Base-by-base conservation (phyloP, 2,113 vertebrate species). In the Rhinolophus sinicus region DNA sequence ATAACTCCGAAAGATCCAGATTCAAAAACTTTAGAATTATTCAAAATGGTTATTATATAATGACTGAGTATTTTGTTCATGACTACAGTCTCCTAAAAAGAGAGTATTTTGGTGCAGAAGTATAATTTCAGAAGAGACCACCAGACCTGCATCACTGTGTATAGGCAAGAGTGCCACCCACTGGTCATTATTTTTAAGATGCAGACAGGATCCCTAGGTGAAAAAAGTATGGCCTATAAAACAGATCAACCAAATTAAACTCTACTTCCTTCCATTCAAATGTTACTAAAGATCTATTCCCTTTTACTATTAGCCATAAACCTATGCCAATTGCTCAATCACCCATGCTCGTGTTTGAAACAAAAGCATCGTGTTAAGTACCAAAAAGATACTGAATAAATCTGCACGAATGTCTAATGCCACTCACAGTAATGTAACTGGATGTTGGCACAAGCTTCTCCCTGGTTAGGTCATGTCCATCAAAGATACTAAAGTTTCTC, bases 141-240 rank as follows among this genome's bases (percentile, higher is more conserved):
- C 38, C 13, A 30, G 12, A 94, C 65, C 2, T n/a, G n/a, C 11
- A 38, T 38, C 44, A 65, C 35, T 84, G 18, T n/a, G 21, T 77
- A 24, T 58, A 40, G 50, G 22, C 67, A 83, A 94, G 60, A 87
- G 38, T 64, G 92, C 95, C 97, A 97, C n/a, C 96, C 33, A 22
- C 92, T 95, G 97, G 90, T 78, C 5, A 8, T 47, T 72, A 87
- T 40, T 88, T 90, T 89, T 78, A 96, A 54, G 2, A 86, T 60
- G 65, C 64, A 84, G 28, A 21, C 19, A 73, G 19, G 30, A 78
- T 40, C 19, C 24, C 19, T n/a, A 30, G 2, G 24, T 64, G 6
- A 5, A 83, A 92, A 28, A 82, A 52, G 9, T 1, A 67, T 1
- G 35, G 40, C 35, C 38, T 65, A n/a, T 24, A 52, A 73, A 93